phyloP scores from a whole-genome alignment of 2,888 invertebrate species.

The Cephonodes hylas region DNA sequence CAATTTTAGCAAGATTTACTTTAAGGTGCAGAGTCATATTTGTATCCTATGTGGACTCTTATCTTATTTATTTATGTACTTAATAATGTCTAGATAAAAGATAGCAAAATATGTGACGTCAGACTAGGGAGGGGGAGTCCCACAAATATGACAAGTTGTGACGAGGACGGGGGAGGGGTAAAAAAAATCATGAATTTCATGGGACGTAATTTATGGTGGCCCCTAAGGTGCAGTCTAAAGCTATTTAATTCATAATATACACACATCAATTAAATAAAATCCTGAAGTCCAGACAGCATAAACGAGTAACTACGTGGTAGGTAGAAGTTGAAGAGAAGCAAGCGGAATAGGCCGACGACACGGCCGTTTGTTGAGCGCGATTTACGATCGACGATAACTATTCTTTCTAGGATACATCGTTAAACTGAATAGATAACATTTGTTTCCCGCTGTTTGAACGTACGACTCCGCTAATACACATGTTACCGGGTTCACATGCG shows the following conservation, averaged over 20 bases:
- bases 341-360: conserved; percentile 28
- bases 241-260: background rate
- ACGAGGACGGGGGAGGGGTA: too few species aligned
- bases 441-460: conserved; percentile 27
- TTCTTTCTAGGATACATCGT: conserved; percentile 52
- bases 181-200: too few species aligned
- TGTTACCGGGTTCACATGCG: background rate
- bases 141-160: too few species aligned
- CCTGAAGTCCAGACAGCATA: background rate
- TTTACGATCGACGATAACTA: conserved; percentile 59
- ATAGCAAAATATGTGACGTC: too few species aligned
- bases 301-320: background rate
- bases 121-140: too few species aligned
- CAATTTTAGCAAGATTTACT: too few species aligned
- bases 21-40: too few species aligned
- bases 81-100: too few species aligned
- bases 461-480: background rate
- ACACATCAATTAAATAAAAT: background rate
- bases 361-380: conserved; percentile 44
- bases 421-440: conserved; percentile 45
- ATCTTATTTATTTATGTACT: too few species aligned
- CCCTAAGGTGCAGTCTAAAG: too few species aligned
- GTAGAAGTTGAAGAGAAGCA: background rate
- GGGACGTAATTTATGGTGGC: too few species aligned
- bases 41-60: too few species aligned